Evolutionary conservation across 2,888 invertebrate genomes (phyloP).

Genomic region (Petrolisthes manimaculis): DNA sequence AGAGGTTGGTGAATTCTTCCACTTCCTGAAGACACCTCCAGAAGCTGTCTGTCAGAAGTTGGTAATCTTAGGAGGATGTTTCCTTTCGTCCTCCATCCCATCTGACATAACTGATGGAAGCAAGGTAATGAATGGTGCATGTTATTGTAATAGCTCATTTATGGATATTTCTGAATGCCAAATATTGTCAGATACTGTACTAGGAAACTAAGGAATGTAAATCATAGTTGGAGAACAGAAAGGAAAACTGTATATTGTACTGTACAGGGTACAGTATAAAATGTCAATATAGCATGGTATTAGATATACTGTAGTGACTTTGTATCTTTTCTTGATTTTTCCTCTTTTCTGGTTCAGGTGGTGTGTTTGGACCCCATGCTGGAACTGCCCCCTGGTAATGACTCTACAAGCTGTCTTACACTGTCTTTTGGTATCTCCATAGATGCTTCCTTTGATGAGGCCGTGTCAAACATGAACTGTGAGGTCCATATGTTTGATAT

Average conservation of each 20-base stretch:
- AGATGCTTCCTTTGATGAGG: constrained; percentile 32
- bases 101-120: constrained; percentile 12
- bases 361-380: constrained; percentile 27
- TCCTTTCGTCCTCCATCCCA: not conserved
- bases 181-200: no score
- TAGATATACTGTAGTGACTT: not conserved
- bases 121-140: constrained; percentile 3
- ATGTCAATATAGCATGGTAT: not conserved
- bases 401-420: constrained; percentile 18
- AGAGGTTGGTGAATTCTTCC: constrained; percentile 20
- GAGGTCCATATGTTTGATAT: constrained; percentile 45
- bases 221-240: no score
- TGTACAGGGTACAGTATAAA: no score
- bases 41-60: not conserved
- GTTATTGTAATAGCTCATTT: not conserved
- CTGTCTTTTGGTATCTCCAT: constrained; percentile 37
- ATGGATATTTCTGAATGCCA: not conserved
- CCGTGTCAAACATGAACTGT: constrained; percentile 26
- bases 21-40: constrained; percentile 5
- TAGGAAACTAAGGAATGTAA: no score
- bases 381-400: not conserved
- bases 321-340: no score
- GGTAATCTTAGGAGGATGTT: not conserved
- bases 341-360: not conserved
- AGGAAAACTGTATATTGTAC: no score